A percentile compares a stretch with the other conserved stretches of the same genome.
phyloP scores from a whole-genome alignment of 1,140 invertebrate species.

The Drosophila pectinifera region DNA sequence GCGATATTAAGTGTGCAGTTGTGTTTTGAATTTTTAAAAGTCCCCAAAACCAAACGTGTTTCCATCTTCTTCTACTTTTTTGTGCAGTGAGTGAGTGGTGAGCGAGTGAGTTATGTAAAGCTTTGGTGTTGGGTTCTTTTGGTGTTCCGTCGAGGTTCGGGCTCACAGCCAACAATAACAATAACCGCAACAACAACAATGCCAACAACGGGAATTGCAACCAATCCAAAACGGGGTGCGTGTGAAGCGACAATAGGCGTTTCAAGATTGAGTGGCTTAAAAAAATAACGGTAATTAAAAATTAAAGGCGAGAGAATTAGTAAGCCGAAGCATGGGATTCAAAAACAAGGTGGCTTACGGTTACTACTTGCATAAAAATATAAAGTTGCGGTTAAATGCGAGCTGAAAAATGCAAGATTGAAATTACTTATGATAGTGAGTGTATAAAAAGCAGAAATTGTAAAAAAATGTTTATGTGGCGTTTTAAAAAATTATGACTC shows the following conservation, averaged over 20 bases:
- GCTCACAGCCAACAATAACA: constrained; percentile 14
- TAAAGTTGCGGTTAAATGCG: neutral
- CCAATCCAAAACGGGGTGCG: constrained; percentile 34
- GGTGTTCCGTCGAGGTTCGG: constrained; percentile 18
- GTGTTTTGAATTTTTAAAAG: constrained; percentile 66
- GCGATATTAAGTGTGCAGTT: constrained; percentile 43
- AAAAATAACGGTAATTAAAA: constrained; percentile 41
- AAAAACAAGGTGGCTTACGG: neutral
- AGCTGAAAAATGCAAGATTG: no score
- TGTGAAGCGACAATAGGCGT: constrained; percentile 45
- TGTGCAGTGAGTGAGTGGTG: constrained; percentile 60
- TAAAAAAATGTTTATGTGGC: neutral
- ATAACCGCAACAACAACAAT: constrained; percentile 21
- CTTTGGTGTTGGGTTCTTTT: constrained; percentile 46
- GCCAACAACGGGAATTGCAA: constrained; percentile 12
- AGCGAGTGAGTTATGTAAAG: constrained; percentile 74
- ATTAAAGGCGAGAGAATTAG: constrained; percentile 32
- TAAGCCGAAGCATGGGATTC: constrained; percentile 12
- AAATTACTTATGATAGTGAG: neutral
- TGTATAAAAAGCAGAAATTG: neutral
- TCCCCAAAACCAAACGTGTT: constrained; percentile 20
- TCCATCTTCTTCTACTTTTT: constrained; percentile 29
- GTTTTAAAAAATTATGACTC: neutral
- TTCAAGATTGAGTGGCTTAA: constrained; percentile 45
- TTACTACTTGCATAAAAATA: constrained; percentile 5